Evolutionary conservation across 2,888 invertebrate species (phyloP), one percentile per base, ranked within the genome.

Genomic region (Heliothis peltigera): DNA sequence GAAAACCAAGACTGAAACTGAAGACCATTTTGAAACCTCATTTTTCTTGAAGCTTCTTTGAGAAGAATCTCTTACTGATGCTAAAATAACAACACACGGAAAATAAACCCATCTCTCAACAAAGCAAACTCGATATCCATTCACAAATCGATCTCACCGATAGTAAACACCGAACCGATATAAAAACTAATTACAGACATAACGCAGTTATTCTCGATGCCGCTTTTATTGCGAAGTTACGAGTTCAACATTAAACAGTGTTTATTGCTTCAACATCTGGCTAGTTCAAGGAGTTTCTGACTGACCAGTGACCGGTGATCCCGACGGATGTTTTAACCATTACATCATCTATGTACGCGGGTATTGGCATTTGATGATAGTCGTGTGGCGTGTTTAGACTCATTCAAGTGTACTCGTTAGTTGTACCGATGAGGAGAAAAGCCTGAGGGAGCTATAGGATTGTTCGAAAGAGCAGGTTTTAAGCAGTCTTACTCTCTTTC

Each of bases 231-330:
- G 67, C 55, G 8, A 48, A 59, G 67, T 76, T 70, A 76, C 73
- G 77, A 65, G 52, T 56, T 21, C 65, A 28, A 53, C 66, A 77
- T 72, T 56, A 67, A 77, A 52, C 51, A 21, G 46, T 32, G 60
- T 78, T 78, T 75, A 78, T 75, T 57, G 55, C 76, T 22, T 2
- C 21, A 56, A 43, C 80, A 71, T 79, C 71, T 79, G 71, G 72
- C 25, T 42, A 49, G 73, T 59, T 77, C 77, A 80, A 80, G 77
- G 80, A 68, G 67, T 49, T 76, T 67, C 77, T 60, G 56, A 65
- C 43, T 53, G 61, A 64, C 28, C 58, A 57, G 35, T 54, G 61
- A 64, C 28, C 58, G 57, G 43, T 54, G 47, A 76, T 71, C 35
- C 53, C 55, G 28, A 53, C 43, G 52, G 46, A 56, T 63, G 51